Conservation (phyloP, 1,140 invertebrate genomes). For the Zaprionus capensis region DNA sequence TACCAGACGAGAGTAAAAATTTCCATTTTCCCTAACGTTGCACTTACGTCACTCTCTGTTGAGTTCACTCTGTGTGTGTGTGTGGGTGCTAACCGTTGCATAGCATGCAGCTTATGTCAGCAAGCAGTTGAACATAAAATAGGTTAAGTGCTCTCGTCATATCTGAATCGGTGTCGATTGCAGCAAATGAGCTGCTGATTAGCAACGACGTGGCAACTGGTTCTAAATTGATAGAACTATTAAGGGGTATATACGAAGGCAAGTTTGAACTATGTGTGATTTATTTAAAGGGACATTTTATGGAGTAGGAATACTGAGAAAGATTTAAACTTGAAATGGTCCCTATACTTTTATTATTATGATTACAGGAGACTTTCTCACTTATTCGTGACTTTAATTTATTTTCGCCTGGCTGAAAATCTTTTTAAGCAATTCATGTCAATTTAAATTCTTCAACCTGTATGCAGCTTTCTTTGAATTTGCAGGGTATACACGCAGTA, state of each 20-base stretch:
- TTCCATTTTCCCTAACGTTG: slow-evolving; percentile 30
- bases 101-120: slow-evolving; percentile 31
- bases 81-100: slow-evolving; percentile 13
- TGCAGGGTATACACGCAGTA: slow-evolving; percentile 10
- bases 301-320: not conserved
- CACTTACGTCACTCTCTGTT: slow-evolving; percentile 57
- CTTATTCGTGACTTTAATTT: too few relatives aligned
- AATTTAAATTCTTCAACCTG: not conserved
- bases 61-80: not conserved
- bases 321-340: too few relatives aligned
- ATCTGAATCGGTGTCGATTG: slow-evolving; percentile 26
- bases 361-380: too few relatives aligned
- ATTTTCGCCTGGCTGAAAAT: not conserved
- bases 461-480: not conserved
- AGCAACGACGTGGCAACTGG: slow-evolving; percentile 21
- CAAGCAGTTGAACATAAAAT: slow-evolving; percentile 5
- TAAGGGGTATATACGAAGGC: not conserved
- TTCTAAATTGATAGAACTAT: slow-evolving; percentile 15
- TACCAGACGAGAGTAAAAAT: slow-evolving; percentile 35
- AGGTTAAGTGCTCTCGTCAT: slow-evolving; percentile 23
- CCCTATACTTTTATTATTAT: too few relatives aligned
- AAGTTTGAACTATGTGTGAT: too few relatives aligned
- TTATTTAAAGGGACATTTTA: too few relatives aligned
- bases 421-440: not conserved
- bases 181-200: slow-evolving; percentile 40